phyloP scores from a whole-genome alignment of 2,888 invertebrate species.

The Drosophila putrida region DNA sequence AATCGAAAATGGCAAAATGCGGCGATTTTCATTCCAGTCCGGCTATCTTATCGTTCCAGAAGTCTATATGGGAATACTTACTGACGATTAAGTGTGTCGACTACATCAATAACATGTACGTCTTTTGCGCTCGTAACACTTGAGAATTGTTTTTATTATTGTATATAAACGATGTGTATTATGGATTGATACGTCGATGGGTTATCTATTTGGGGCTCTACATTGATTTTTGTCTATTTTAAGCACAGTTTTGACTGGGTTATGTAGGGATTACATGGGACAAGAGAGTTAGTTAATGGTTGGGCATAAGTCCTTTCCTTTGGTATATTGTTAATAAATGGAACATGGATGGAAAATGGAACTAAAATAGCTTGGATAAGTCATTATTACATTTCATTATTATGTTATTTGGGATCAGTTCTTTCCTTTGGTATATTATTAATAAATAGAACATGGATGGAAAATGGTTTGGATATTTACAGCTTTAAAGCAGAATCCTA shows the following conservation, averaged over 20 bases:
- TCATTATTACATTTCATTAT: too few species aligned
- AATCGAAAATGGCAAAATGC: slow-evolving; percentile 48
- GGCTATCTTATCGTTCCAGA: slow-evolving; percentile 42
- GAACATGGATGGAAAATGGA: too few species aligned
- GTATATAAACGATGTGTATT: not conserved
- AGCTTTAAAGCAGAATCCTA: too few species aligned
- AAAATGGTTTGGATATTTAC: too few species aligned
- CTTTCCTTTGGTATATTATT: too few species aligned
- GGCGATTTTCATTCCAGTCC: slow-evolving; percentile 1
- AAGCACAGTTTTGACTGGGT: not conserved
- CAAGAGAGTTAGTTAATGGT: too few species aligned
- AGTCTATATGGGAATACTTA: slow-evolving; percentile 14
- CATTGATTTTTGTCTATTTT: slow-evolving; percentile 7
- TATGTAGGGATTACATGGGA: not conserved
- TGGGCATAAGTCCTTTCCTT: too few species aligned
- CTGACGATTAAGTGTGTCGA: slow-evolving; percentile 23
- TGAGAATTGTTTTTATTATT: not conserved
- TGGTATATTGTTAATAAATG: too few species aligned
- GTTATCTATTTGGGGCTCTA: slow-evolving; percentile 23
- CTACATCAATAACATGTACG: slow-evolving; percentile 21
- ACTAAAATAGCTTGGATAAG: too few species aligned
- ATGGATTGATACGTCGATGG: slow-evolving; percentile 10
- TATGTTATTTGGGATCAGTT: too few species aligned
- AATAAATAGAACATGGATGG: too few species aligned
- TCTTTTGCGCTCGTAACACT: slow-evolving; percentile 6